Percentiles rank a stretch among this genome's conserved stretches.
phyloP scores from a whole-genome alignment of 2,888 invertebrate species.

The Ametastegia equiseti region DNA sequence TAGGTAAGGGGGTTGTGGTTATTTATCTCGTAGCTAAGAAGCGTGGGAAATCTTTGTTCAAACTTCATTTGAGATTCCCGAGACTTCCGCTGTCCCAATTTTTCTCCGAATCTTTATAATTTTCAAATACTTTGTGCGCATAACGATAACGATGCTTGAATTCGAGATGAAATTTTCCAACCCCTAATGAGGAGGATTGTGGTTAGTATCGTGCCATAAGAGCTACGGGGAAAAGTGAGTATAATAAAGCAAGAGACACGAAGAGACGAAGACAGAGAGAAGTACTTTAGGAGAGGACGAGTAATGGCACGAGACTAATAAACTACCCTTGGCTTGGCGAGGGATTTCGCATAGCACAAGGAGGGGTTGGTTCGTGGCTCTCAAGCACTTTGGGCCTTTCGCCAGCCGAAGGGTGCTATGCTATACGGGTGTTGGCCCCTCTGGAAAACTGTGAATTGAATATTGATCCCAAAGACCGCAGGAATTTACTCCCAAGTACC shows the following conservation, averaged over 20 bases:
- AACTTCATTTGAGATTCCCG: too few species aligned
- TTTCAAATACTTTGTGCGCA: too few species aligned
- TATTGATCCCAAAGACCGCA: slow-evolving; percentile 16
- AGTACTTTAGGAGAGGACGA: slow-evolving; percentile 22
- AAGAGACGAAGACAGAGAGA: not conserved
- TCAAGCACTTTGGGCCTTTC: slow-evolving; percentile 36
- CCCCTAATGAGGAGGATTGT: too few species aligned
- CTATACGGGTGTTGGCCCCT: not conserved
- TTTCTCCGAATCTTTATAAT: too few species aligned
- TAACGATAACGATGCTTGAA: too few species aligned
- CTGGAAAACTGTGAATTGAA: slow-evolving; percentile 28
- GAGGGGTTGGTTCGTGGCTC: not conserved
- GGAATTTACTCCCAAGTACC: not conserved
- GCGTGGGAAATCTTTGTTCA: too few species aligned
- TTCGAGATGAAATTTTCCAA: too few species aligned
- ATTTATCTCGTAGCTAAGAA: too few species aligned
- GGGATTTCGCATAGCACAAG: too few species aligned
- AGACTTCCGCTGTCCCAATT: too few species aligned
- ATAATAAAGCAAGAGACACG: not conserved
- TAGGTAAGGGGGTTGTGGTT: too few species aligned
- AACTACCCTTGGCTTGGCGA: slow-evolving; percentile 39
- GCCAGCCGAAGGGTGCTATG: slow-evolving; percentile 11
- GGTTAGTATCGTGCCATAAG: not conserved
- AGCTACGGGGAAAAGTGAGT: not conserved
- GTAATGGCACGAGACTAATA: slow-evolving; percentile 50